Base-by-base conservation (phyloP, 2,113 vertebrate genomes). In the Chaetorhynchus papuensis region DNA sequence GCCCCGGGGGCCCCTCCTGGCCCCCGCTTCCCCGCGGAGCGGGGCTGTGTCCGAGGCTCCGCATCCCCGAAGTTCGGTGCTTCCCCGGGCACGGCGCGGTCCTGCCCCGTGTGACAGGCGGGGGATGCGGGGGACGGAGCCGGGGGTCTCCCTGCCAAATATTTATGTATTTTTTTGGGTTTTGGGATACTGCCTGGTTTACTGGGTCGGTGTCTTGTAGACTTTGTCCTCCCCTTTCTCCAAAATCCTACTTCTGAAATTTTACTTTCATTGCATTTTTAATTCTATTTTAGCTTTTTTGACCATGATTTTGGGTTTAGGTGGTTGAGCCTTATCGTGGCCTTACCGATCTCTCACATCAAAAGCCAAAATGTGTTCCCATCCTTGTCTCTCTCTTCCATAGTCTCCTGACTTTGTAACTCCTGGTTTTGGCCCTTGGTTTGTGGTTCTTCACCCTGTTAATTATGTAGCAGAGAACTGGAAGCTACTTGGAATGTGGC, bases 391-490 rank as follows among this genome's bases (percentile, higher is more conserved):
- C 44, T 15, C 20, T 16, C 1, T 33, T 19, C 9, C 30, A 2
- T 44, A 20, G 16, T 13, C 54, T 49, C 60, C 33, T 22, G 72
- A 18, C 64, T 92, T 41, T 15, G 19, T 5, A 3, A 8, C 59
- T 90, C 23, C 42, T 23, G 56, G 6, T 47, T 70, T 41, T 45
- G 53, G 13, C 41, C 70, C 75, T 79, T 4, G 87, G 60, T 93
- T 91, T 97, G 95, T 75, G 94, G 93, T 95, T 97, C 77, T 69
- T 76, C 59, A 20, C 49, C 7, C 65, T 9, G 57, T 61, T 96
- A 94, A 95, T 95, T 95, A 69, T 16, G 52, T 1, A 37, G 66
- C 82, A 54, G 84, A 13, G 65, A 79, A 22, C 16, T 31, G 44
- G 76, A 23, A 81, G 49, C 59, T 19, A 0, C 44, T 84, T 71